Percentiles rank a stretch among this genome's conserved stretches.
These are phyloP conservation scores for Aratinga solstitialis DNA, from an alignment of 2,797 vertebrate species.

Conservation along the genomic window DNA sequence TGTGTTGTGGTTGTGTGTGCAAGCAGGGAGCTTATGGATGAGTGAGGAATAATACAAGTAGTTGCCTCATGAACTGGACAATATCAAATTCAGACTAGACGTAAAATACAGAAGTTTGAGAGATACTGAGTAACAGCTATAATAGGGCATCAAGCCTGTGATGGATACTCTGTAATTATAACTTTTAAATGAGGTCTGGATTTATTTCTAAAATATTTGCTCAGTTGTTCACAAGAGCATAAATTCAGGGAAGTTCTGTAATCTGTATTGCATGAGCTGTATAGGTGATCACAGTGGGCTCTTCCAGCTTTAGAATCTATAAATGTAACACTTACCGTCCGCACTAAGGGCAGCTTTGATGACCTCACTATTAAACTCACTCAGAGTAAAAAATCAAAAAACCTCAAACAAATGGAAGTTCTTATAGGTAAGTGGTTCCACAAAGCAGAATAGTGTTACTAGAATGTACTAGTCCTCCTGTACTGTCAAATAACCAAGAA, in stretches of 20 bases:
- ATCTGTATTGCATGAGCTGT: not conserved
- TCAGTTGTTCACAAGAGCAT: not conserved
- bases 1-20: not conserved
- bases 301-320: not conserved
- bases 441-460: not conserved
- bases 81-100: not conserved
- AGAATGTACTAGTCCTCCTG: not conserved
- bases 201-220: not conserved
- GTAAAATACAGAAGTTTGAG: not conserved
- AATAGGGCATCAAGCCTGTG: not conserved
- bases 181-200: not conserved
- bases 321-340: not conserved
- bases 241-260: not conserved
- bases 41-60: not conserved
- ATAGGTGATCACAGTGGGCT: not conserved
- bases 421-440: not conserved
- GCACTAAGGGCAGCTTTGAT: not conserved
- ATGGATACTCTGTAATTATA: not conserved
- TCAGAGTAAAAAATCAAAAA: not conserved
- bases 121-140: not conserved
- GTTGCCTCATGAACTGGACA: not conserved
- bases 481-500: not conserved
- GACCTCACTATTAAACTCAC: not conserved
- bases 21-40: not conserved
- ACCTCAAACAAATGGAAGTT: not conserved